Evolutionary conservation across 2,888 invertebrate species (phyloP), one percentile per base, ranked within the genome.

Genomic region (Drosophila atripex): DNA sequence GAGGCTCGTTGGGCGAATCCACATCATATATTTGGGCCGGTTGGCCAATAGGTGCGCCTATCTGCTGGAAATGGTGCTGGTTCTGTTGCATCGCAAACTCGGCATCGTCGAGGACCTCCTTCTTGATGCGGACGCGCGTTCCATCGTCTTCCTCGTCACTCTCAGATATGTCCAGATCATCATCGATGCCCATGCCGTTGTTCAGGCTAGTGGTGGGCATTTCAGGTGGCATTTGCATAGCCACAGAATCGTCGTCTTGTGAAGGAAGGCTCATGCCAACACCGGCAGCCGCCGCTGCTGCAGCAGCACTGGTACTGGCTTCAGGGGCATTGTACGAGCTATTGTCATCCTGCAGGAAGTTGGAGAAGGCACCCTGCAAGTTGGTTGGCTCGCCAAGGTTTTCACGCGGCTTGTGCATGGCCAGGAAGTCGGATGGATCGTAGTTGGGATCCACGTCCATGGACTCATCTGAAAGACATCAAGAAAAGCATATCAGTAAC

Each of bases 371-470:
- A 60, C 72, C 63, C 25, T 58, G 64, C 3, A 70, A 64, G 52
- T 49, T 75, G 43, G 71, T 74, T 16, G 52, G 55, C 50, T 84
- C 78, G 12, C 56, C 64, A 12, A 60, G 76, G 52, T 8, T 76
- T 11, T 75, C 82, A 1, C 88, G 69, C 12, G 90, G 88, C 65
- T 88, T 91, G 54, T 93, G 93, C 90, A 95, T 89, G 50, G 89
- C 93, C 52, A 97, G 92, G 90, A 97, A 96, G 91, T 96, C 97
- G 0, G 96, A 96, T 0, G 97, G 96, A 92, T 97, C 97, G 90
- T 97, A 97, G 87, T 95, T 95, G 0, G 95, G 95, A 92, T 96
- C 96, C 21, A 95, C 94, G 78, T 95, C 95, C 92, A 95, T 94
- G 63, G 95, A 94, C 89, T 95, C 95, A 79, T 95, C 95, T 94